Percentiles rank a stretch among this genome's conserved stretches.
These are phyloP conservation scores for Drosophila nr. fundita DNA, from an alignment of 2,888 invertebrate species.

Conservation along the genomic window DNA sequence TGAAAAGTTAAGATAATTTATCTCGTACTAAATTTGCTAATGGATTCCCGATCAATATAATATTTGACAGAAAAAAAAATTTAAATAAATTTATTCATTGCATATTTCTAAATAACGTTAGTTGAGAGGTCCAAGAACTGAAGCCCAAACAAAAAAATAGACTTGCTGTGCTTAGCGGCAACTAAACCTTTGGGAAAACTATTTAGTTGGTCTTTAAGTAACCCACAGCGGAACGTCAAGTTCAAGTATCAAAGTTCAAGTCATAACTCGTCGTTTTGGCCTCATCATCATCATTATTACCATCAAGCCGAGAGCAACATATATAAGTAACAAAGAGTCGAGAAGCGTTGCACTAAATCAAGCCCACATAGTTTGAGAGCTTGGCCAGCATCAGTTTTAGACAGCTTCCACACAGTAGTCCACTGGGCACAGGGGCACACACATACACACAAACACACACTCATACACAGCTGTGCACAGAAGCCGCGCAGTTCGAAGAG, in stretches of 20 bases:
- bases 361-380: constrained; percentile 64
- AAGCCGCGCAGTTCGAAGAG: constrained; percentile 38
- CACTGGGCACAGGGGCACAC: constrained; percentile 4
- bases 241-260: constrained; percentile 62
- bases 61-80: background rate
- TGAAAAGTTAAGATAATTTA: background rate
- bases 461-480: constrained; percentile 13
- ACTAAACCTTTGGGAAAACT: constrained; percentile 8
- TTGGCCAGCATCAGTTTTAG: constrained; percentile 58
- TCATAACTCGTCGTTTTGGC: constrained; percentile 42
- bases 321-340: constrained; percentile 44
- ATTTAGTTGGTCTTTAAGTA: constrained; percentile 36
- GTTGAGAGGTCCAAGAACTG: background rate
- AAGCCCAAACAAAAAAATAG: background rate
- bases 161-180: background rate
- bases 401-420: constrained; percentile 73
- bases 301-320: constrained; percentile 27
- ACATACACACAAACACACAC: background rate
- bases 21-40: background rate
- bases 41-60: background rate
- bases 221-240: constrained; percentile 25
- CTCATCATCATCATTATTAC: constrained; percentile 41
- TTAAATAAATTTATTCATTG: background rate
- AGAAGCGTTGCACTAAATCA: constrained; percentile 69
- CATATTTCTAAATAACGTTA: background rate